Evolutionary conservation across 2,888 invertebrate genomes (phyloP).

Genomic region (Stomorhina lunata): DNA sequence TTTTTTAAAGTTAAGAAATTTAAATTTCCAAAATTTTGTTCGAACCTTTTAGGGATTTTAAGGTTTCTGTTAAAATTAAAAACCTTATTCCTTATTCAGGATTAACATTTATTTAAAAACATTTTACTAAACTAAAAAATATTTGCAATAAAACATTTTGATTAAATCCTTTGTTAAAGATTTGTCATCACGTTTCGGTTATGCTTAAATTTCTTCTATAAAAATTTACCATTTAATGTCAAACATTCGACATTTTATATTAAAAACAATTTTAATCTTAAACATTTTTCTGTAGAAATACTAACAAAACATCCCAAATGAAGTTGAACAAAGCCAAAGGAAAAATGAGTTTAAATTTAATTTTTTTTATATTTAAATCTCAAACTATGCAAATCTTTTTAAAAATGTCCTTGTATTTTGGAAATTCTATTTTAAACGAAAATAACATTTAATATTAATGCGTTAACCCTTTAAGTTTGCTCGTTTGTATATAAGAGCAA

Average conservation of each 20-base stretch:
- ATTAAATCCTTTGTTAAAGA: too few relatives aligned
- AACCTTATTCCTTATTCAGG: too few relatives aligned
- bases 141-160: too few relatives aligned
- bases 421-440: conserved; percentile 11
- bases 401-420: not conserved
- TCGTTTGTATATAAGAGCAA: not conserved
- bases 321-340: not conserved
- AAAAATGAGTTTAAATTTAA: conserved; percentile 25
- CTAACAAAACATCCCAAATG: not conserved
- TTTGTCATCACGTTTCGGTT: not conserved
- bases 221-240: not conserved
- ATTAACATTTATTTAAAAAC: not conserved
- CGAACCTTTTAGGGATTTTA: too few relatives aligned
- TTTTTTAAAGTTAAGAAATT: too few relatives aligned
- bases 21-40: too few relatives aligned
- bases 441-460: conserved; percentile 54
- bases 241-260: not conserved
- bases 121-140: not conserved
- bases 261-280: not conserved
- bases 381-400: not conserved
- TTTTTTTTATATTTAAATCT: conserved; percentile 10
- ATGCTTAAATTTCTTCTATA: not conserved
- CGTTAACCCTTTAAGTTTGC: conserved; percentile 26
- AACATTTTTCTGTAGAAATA: not conserved
- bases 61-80: too few relatives aligned